These are phyloP conservation scores for Mesorhabditis sp. DNA, from an alignment of 2,888 invertebrate species.

Conservation along the genomic window DNA sequence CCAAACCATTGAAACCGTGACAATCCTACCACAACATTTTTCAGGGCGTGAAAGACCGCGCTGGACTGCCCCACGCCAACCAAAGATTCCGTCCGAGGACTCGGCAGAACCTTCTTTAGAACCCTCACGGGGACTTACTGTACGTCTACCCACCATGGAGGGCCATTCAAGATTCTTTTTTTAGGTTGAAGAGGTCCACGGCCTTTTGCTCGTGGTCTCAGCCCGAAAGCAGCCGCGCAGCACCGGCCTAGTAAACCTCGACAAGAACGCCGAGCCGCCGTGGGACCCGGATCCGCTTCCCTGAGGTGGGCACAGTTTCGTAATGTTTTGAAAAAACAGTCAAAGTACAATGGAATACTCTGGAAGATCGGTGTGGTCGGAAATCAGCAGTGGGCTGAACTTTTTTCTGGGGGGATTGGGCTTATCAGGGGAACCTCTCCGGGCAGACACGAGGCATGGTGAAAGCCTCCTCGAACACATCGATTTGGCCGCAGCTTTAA, in stretches of 20 bases:
- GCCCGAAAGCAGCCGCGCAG: constrained; percentile 2
- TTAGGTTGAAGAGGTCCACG: neutral
- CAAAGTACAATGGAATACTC: neutral
- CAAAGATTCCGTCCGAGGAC: constrained; percentile 42
- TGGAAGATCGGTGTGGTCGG: neutral
- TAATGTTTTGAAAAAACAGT: neutral
- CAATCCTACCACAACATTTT: neutral
- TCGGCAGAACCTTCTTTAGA: constrained; percentile 36
- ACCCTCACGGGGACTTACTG: constrained; percentile 26
- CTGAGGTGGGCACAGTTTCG: neutral
- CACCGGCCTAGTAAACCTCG: constrained; percentile 16
- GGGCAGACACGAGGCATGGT: no score
- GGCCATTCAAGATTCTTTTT: neutral
- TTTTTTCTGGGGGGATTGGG: neutral
- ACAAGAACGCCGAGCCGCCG: constrained; percentile 47
- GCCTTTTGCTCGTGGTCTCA: neutral
- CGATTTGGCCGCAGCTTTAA: no score
- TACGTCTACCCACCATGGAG: neutral
- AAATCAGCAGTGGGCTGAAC: neutral
- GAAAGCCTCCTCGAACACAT: no score
- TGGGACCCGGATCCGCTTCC: constrained; percentile 44
- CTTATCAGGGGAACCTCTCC: neutral
- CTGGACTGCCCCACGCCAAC: constrained; percentile 7
- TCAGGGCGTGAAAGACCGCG: neutral
- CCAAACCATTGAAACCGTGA: neutral